Evolutionary conservation across 2,797 vertebrate genomes (phyloP).

Genomic region (Decapterus maruadsi): DNA sequence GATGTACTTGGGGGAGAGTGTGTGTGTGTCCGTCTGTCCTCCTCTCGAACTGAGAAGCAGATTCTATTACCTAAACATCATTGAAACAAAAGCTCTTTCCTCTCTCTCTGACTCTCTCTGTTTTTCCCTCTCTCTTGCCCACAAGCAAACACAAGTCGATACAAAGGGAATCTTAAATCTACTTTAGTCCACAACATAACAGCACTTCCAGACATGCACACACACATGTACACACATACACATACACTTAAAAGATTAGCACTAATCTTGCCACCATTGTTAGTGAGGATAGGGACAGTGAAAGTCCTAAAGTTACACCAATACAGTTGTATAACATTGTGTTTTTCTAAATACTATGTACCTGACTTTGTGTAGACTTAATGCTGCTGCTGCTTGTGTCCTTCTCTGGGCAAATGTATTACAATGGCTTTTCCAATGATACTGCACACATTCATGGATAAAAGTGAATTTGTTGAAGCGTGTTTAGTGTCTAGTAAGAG

Average conservation of each 20-base stretch:
- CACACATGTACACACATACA: no score
- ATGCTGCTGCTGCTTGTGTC: neutral
- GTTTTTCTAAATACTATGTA: neutral
- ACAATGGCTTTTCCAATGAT: neutral
- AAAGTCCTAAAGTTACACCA: constrained; percentile 9
- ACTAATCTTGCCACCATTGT: constrained; percentile 38
- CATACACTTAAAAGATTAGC: constrained; percentile 35
- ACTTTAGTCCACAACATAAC: neutral
- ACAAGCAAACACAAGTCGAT: neutral
- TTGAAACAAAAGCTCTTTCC: neutral
- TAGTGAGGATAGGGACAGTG: constrained; percentile 3
- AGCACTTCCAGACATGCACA: neutral
- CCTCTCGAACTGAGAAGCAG: neutral
- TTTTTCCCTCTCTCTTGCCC: neutral
- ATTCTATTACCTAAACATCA: constrained; percentile 14
- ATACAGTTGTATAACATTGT: neutral
- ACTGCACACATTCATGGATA: neutral
- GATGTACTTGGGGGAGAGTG: neutral
- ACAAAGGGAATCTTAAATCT: constrained; percentile 16
- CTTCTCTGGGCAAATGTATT: neutral
- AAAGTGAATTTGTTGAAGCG: neutral
- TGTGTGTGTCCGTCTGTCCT: neutral
- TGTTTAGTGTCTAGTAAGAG: neutral
- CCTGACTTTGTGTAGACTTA: no score
- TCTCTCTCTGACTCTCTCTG: neutral